Evolutionary conservation across 2,113 vertebrate genomes (phyloP).

Genomic region (Sinosuthora webbiana): DNA sequence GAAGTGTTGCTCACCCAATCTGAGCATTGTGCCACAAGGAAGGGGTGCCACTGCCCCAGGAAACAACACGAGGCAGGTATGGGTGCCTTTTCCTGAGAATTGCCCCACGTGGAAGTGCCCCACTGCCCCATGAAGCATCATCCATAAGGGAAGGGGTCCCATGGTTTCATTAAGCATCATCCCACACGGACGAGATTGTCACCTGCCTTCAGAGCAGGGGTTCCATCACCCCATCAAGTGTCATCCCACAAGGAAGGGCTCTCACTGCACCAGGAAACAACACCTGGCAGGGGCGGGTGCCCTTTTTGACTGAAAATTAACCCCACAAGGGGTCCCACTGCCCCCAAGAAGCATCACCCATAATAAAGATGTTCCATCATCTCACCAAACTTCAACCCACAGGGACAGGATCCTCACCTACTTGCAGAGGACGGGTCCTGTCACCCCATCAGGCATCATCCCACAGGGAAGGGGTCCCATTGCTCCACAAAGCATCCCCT

Average conservation of each 20-base stretch:
- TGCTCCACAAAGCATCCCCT: neutral
- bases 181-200: neutral
- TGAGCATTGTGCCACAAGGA: neutral
- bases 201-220: neutral
- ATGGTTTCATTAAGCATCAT: rapidly evolving
- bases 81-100: neutral
- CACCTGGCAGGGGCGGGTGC: neutral
- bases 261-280: neutral
- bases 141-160: neutral
- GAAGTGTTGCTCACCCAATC: neutral
- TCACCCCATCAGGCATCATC: neutral
- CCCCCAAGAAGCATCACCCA: neutral
- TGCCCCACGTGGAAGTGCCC: neutral
- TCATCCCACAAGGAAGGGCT: neutral
- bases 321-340: neutral
- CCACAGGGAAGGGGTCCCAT: neutral
- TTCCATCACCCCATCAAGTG: too few species aligned
- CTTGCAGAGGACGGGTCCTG: neutral
- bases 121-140: neutral
- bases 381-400: rapidly evolving
- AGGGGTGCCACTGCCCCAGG: neutral
- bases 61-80: neutral
- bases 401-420: neutral
- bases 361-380: neutral
- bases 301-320: neutral